Percentiles rank a stretch among this genome's conserved stretches.
These are phyloP conservation scores for Nibea coibor DNA, from an alignment of 2,113 vertebrate genomes.

Conservation along the genomic window DNA sequence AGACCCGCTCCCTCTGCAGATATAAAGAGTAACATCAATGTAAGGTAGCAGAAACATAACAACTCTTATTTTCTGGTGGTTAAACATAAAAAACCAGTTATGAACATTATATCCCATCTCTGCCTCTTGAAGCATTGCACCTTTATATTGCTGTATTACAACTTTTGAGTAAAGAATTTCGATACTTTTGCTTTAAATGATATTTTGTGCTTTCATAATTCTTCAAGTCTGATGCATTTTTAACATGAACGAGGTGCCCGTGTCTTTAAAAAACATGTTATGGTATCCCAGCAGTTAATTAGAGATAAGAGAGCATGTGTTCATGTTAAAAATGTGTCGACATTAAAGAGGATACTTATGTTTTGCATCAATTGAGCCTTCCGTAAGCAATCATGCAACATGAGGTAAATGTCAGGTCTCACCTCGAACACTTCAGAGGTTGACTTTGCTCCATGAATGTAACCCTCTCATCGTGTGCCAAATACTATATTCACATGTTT, in stretches of 20 bases:
- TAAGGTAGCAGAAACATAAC: too few species aligned
- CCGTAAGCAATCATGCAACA: conserved; percentile 40
- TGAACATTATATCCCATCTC: too few species aligned
- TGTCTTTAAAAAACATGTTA: conserved; percentile 6
- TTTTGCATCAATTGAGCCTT: conserved; percentile 41
- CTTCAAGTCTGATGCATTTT: not conserved
- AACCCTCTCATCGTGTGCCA: conserved; percentile 60
- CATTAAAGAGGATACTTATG: conserved; percentile 28
- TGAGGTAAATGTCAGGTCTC: conserved; percentile 46
- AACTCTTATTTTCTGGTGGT: too few species aligned
- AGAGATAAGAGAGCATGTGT: conserved; percentile 26
- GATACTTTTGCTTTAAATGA: not conserved
- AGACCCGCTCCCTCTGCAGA: too few species aligned
- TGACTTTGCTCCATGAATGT: conserved; percentile 63
- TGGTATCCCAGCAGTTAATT: conserved; percentile 14
- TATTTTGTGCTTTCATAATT: not conserved
- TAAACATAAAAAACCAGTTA: too few species aligned
- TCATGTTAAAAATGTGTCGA: conserved; percentile 57
- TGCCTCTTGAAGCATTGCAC: too few species aligned
- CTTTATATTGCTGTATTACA: too few species aligned
- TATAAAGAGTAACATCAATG: too few species aligned
- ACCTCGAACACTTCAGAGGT: conserved; percentile 24
- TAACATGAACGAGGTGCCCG: not conserved
- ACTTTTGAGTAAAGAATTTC: not conserved
- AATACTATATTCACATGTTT: conserved; percentile 50